Conservation (phyloP, 2,888 invertebrate genomes). For the Pyrochroa serraticornis region DNA sequence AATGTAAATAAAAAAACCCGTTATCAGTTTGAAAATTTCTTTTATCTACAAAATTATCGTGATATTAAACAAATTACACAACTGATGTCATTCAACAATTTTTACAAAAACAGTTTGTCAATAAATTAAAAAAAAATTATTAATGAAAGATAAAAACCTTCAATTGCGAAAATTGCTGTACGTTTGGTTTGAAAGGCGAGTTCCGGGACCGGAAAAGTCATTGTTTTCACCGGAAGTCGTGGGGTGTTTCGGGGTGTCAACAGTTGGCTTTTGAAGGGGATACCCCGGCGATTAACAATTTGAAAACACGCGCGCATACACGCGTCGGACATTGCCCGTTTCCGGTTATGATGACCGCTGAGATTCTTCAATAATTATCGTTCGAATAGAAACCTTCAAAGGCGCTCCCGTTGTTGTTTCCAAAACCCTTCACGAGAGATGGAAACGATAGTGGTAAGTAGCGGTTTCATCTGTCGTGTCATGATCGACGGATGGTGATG, state of each 20-base stretch:
- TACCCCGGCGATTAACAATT: slow-evolving; percentile 49
- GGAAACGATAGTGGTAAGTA: slow-evolving; percentile 6
- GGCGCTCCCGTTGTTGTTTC: no score
- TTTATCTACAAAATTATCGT: no score
- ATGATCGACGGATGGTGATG: slow-evolving; percentile 24
- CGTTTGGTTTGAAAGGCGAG: slow-evolving; percentile 22
- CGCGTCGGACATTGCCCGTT: slow-evolving; percentile 38
- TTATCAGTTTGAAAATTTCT: no score
- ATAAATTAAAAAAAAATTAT: no score
- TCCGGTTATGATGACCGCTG: slow-evolving; percentile 26
- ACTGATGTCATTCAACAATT: no score
- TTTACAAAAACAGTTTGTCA: no score
- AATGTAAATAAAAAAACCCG: no score
- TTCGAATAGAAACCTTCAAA: no score
- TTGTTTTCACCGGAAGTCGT: slow-evolving; percentile 45
- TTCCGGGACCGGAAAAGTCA: slow-evolving; percentile 35
- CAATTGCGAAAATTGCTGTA: slow-evolving; percentile 38
- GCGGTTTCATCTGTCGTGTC: slow-evolving; percentile 48
- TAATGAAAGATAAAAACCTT: slow-evolving; percentile 12
- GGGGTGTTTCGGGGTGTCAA: slow-evolving; percentile 48
- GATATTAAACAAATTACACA: no score
- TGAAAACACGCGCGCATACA: slow-evolving; percentile 39
- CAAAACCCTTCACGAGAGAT: not conserved
- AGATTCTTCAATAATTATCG: slow-evolving; percentile 1
- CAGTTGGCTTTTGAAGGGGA: slow-evolving; percentile 49